Conservation (phyloP, 2,888 invertebrate genomes). For the Agrochola circellaris region DNA sequence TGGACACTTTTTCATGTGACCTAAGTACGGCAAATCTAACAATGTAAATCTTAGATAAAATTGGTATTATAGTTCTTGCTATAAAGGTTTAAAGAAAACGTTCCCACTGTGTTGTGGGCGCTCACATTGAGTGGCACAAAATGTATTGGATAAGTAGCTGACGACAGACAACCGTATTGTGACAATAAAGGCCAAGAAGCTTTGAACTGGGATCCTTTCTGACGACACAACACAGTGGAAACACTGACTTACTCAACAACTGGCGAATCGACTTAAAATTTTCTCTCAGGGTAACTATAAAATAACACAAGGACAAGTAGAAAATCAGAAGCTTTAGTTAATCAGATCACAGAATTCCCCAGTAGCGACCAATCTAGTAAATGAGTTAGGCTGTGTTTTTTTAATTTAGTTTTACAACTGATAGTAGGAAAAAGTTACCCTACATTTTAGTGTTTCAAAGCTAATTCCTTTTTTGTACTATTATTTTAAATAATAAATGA, state of each 20-base stretch:
- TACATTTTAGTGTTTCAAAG: not conserved
- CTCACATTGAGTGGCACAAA: too few species aligned
- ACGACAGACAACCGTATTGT: not conserved
- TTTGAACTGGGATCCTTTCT: not conserved
- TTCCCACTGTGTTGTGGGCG: not conserved
- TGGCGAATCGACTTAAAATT: too few species aligned
- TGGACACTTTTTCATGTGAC: not conserved
- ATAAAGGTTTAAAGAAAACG: not conserved
- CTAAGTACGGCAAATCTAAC: too few species aligned
- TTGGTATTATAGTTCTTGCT: not conserved
- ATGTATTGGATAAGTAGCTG: not conserved
- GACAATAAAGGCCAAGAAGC: not conserved
- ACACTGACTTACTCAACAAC: not conserved
- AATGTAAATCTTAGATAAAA: slow-evolving; percentile 27
- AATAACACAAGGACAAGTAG: not conserved
- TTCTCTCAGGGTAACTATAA: too few species aligned
- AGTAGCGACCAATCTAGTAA: not conserved
- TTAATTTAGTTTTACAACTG: not conserved
- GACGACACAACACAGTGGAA: not conserved
- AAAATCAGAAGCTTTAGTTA: not conserved
- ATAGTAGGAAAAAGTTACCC: not conserved
- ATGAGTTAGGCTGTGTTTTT: not conserved
- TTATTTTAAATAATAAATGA: too few species aligned
- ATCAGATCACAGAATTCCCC: not conserved
- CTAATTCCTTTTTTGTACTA: not conserved